Percentiles rank a stretch among this genome's conserved stretches.
Evolutionary conservation across 2,113 vertebrate genomes (phyloP).

Genomic region (Dolichallabes microphthalmus): DNA sequence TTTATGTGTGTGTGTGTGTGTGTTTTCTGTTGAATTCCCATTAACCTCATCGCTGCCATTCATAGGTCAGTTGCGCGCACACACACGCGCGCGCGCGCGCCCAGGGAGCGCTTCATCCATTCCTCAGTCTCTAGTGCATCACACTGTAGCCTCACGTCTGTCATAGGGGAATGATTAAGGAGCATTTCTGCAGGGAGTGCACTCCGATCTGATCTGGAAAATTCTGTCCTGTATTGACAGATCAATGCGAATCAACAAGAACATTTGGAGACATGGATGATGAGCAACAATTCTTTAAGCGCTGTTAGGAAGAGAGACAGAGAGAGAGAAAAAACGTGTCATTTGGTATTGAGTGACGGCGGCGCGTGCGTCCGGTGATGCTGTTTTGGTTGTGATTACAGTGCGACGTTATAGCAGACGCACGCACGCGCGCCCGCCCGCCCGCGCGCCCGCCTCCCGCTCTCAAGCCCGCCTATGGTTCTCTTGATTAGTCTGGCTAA

Average conservation of each 20-base stretch:
- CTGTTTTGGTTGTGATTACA: slow-evolving; percentile 43
- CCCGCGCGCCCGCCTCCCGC: slow-evolving; percentile 1
- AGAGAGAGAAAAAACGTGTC: background rate
- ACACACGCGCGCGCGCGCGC: slow-evolving; percentile 33
- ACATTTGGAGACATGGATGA: slow-evolving; percentile 2
- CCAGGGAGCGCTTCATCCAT: slow-evolving; percentile 36
- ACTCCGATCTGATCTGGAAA: background rate
- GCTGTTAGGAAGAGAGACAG: background rate
- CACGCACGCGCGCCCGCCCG: background rate
- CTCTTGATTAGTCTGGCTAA: slow-evolving; percentile 52
- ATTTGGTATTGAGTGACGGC: slow-evolving; percentile 20
- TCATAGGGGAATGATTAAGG: slow-evolving; percentile 13
- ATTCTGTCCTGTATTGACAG: too few species aligned
- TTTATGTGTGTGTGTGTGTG: background rate
- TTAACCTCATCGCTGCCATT: slow-evolving; percentile 66
- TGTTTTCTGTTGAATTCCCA: slow-evolving; percentile 59
- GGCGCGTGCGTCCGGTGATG: slow-evolving; percentile 26
- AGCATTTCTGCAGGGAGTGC: background rate
- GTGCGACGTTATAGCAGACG: slow-evolving; percentile 39
- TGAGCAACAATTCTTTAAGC: background rate
- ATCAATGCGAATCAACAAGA: background rate
- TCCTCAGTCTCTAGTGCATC: slow-evolving; percentile 17
- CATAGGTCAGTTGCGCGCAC: slow-evolving; percentile 61
- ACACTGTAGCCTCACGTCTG: slow-evolving; percentile 12
- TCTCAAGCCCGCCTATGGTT: slow-evolving; percentile 48